Evolutionary conservation across 2,888 invertebrate genomes (phyloP), one percentile per base, ranked within the genome.

Genomic region (Ferrisia virgata): DNA sequence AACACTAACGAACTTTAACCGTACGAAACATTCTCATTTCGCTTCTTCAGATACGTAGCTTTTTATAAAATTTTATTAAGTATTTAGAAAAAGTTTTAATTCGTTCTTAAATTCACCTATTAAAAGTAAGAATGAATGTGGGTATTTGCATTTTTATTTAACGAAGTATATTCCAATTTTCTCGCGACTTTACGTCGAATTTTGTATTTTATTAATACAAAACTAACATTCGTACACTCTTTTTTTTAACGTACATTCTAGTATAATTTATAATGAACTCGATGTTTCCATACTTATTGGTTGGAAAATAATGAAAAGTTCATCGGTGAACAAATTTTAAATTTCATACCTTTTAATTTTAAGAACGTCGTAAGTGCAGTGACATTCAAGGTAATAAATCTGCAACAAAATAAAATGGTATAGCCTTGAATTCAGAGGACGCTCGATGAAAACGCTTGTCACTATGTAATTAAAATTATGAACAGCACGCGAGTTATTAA

Each of bases 401-500:
- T 64, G 13, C 64, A 25, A 64, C 28, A 6, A 64, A 64, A 64
- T 64, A 28, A 64, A 64, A 64, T 64, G 13, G 13, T 31, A 64
- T 64, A 64, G 28, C 64, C 64, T 64, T 64, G 64, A 64, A 28
- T 25, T 28, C 25, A 64, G 28, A 64, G 28, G 28, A 28, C 64
- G 64, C 64, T 58, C 28, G 64, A 64, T 64, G 28, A 64, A 64
- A 64, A 64, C 64, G 28, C 64, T 28, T 64, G 64, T 64, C 64
- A 64, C 64, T 28, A 64, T 64, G 28, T 64, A 64, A 64, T 64
- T 64, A 64, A 64, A 64, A 64, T 64, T 64, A 64, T 64, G 64
- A 64, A 64, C 64, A 64, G 64, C 64, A 64, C 64, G 28, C 28
- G 28, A 64, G 64, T 64, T 64, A 64, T 64, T 64, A 64, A 64